phyloP scores from a whole-genome alignment of 2,113 vertebrate species.

The Ammodytes marinus region DNA sequence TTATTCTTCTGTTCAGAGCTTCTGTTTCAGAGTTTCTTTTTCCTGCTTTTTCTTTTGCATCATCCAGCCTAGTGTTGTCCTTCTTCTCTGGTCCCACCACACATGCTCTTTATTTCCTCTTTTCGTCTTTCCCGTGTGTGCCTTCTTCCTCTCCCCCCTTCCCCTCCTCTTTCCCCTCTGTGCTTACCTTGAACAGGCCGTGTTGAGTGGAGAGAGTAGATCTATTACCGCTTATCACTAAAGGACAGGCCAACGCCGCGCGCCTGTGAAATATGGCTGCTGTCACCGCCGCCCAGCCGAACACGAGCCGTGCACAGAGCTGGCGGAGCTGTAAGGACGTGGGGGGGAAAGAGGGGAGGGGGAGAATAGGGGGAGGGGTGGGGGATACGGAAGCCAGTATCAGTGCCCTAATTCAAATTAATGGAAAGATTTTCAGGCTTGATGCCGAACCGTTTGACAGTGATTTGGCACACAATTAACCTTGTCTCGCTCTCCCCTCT shows the following conservation, averaged over 20 bases:
- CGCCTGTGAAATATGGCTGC: slow-evolving; percentile 91
- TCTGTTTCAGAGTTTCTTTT: neutral
- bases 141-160: neutral
- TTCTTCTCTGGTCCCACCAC: slow-evolving; percentile 64
- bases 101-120: slow-evolving; percentile 49
- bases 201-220: slow-evolving; percentile 83
- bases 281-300: slow-evolving; percentile 84
- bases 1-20: neutral
- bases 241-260: slow-evolving; percentile 86
- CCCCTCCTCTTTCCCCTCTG: slow-evolving; percentile 37
- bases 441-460: slow-evolving; percentile 74
- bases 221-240: slow-evolving; percentile 97
- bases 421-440: slow-evolving; percentile 78
- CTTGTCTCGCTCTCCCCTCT: slow-evolving; percentile 50
- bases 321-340: slow-evolving; percentile 53
- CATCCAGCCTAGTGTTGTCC: neutral
- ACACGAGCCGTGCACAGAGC: slow-evolving; percentile 55
- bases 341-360: slow-evolving; percentile 38
- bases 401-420: slow-evolving; percentile 73
- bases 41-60: slow-evolving; percentile 5
- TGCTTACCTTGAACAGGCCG: slow-evolving; percentile 86
- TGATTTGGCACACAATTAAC: slow-evolving; percentile 79
- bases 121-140: neutral
- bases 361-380: neutral
- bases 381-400: slow-evolving; percentile 57